Conservation (phyloP, 2,888 invertebrate genomes). For the Dinocampus coccinellae region DNA sequence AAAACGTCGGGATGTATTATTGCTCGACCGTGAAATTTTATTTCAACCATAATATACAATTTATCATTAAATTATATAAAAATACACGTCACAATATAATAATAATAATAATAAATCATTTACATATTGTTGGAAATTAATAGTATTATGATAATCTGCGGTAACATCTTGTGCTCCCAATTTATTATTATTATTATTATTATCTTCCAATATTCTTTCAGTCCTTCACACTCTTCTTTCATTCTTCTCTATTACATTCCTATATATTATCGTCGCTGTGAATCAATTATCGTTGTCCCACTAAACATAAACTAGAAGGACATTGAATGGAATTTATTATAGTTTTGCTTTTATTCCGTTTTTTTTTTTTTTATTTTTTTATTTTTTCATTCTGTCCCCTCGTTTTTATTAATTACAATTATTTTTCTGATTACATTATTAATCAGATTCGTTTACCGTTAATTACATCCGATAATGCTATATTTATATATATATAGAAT, state of each 20-base stretch:
- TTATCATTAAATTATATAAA: neutral
- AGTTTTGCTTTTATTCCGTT: neutral
- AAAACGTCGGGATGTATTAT: neutral
- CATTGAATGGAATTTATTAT: neutral
- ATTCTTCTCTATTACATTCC: no score
- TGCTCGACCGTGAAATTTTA: neutral
- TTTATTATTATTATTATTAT: no score
- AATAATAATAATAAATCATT: neutral
- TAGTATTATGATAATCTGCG: neutral
- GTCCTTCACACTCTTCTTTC: no score
- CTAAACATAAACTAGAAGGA: neutral
- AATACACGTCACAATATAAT: neutral
- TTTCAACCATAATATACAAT: neutral
- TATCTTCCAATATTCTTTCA: no score
- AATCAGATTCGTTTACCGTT: no score
- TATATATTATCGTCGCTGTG: neutral
- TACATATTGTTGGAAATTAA: neutral
- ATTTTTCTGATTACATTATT: no score
- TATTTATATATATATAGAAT: no score
- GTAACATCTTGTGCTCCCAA: neutral
- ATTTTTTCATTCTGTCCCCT: no score
- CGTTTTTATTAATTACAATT: no score
- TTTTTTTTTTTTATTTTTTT: neutral
- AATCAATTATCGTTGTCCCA: neutral
- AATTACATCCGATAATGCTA: no score